Conservation (phyloP, 1,140 invertebrate genomes). For the Ceratitis capitata region DNA sequence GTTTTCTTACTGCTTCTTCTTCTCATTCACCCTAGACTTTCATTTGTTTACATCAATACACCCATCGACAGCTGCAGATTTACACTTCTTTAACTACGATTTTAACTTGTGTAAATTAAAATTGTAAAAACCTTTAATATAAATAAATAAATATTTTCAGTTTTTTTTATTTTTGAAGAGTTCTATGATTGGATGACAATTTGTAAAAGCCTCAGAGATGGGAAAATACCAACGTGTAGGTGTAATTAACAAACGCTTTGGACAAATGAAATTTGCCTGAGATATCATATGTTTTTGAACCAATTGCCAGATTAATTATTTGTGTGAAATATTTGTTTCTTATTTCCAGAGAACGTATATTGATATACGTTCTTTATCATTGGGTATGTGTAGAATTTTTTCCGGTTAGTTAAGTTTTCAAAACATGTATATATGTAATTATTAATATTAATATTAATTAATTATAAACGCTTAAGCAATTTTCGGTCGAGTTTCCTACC, state of each 20-base stretch:
- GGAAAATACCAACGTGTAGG: background rate
- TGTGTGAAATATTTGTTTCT: no score
- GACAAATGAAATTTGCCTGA: background rate
- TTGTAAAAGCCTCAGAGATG: background rate
- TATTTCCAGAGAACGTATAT: no score
- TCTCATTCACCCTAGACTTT: conserved; percentile 13
- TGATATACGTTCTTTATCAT: no score
- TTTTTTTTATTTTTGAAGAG: background rate
- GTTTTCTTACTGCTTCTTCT: conserved; percentile 23
- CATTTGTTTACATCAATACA: conserved; percentile 13
- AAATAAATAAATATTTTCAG: background rate
- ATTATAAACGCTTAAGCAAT: no score
- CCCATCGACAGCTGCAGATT: background rate
- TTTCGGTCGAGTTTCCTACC: no score
- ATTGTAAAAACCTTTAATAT: no score
- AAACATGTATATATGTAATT: no score
- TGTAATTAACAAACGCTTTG: background rate
- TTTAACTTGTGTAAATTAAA: background rate
- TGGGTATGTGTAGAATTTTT: no score
- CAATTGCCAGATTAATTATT: background rate
- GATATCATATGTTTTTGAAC: background rate
- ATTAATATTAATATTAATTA: no score
- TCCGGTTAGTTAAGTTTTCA: no score
- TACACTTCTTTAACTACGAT: background rate
- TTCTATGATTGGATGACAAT: background rate